These are phyloP conservation scores for Cyanoderma ruficeps DNA, from an alignment of 2,113 vertebrate genomes.

Conservation along the genomic window DNA sequence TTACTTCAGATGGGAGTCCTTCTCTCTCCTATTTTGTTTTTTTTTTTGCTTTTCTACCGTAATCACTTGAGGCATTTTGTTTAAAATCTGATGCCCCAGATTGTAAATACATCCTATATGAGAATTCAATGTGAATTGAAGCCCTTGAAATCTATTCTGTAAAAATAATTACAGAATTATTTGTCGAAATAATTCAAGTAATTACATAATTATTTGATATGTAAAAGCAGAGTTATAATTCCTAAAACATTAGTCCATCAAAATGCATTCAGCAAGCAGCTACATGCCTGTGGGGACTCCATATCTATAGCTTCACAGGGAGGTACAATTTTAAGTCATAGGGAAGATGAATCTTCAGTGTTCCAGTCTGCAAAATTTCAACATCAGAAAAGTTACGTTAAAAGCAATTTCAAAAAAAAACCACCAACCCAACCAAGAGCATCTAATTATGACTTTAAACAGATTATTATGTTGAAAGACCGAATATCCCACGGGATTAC, in stretches of 20 bases:
- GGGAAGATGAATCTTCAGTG: not conserved
- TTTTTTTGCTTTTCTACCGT: not conserved
- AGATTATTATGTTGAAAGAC: not conserved
- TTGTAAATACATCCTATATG: not conserved
- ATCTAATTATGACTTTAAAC: constrained; percentile 29
- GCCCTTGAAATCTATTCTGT: not conserved
- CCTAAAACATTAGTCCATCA: not conserved
- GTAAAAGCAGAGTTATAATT: not conserved
- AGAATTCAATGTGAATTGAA: not conserved
- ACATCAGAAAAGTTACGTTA: not conserved
- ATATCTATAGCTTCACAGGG: not conserved
- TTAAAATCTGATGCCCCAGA: not conserved
- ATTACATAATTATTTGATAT: not conserved
- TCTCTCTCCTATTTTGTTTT: not conserved
- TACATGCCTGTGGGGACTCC: not conserved
- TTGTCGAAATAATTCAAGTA: no score
- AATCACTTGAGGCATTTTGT: not conserved
- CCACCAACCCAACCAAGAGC: not conserved
- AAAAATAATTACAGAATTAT: not conserved
- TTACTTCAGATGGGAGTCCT: not conserved
- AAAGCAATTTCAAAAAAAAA: not conserved
- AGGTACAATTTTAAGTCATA: not conserved
- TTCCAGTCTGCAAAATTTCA: not conserved
- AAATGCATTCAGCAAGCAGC: not conserved
- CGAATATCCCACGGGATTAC: not conserved